Percentiles rank a stretch among this genome's conserved stretches.
These are phyloP conservation scores for Thunnus maccoyii DNA, from an alignment of 2,113 vertebrate species.

Conservation along the genomic window DNA sequence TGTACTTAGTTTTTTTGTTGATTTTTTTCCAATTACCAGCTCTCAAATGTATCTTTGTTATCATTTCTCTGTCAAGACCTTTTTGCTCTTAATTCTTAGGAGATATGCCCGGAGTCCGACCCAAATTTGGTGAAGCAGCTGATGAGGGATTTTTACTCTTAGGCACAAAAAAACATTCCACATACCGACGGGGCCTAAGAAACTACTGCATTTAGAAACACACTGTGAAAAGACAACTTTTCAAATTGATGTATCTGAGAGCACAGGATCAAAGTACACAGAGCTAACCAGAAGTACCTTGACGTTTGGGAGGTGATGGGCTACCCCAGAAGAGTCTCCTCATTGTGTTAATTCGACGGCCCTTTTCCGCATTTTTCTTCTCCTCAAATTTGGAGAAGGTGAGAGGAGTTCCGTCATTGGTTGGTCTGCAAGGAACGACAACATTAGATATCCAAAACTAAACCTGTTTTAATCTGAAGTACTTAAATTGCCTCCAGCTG, in stretches of 20 bases:
- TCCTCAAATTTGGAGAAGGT: slow-evolving; percentile 84
- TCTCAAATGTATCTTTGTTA: neutral
- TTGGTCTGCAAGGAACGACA: slow-evolving; percentile 54
- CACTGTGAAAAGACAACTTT: neutral
- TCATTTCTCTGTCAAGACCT: neutral
- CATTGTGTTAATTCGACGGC: slow-evolving; percentile 81
- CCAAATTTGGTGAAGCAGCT: neutral
- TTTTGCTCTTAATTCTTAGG: neutral
- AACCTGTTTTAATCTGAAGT: neutral
- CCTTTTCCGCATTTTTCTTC: slow-evolving; percentile 84
- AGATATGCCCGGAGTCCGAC: neutral
- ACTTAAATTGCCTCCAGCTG: neutral
- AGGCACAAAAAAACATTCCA: neutral
- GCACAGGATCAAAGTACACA: neutral
- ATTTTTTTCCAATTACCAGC: neutral
- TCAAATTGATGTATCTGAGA: neutral
- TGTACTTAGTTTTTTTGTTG: neutral
- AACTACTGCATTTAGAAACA: neutral
- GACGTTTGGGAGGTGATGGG: slow-evolving; percentile 77
- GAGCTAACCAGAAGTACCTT: slow-evolving; percentile 57
- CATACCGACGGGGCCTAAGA: neutral
- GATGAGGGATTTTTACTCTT: neutral
- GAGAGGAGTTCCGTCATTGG: slow-evolving; percentile 57
- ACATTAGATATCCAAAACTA: neutral
- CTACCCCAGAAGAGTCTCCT: slow-evolving; percentile 83